These are phyloP conservation scores for Homarus gammarus DNA, from an alignment of 2,888 invertebrate species.

Conservation along the genomic window DNA sequence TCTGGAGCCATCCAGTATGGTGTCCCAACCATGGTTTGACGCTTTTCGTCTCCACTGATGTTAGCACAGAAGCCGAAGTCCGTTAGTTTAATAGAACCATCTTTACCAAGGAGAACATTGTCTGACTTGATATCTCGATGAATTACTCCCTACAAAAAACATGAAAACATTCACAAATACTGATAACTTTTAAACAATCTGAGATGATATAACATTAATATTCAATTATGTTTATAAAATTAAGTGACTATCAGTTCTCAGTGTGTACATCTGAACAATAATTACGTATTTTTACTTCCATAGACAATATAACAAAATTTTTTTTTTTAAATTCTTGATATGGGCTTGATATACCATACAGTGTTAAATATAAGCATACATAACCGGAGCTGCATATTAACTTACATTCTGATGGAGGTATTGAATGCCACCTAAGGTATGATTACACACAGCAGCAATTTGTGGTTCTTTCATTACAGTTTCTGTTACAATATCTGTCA, in stretches of 20 bases:
- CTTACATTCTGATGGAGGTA: conserved; percentile 85
- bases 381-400: too few relatives aligned
- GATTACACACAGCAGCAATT: conserved; percentile 95
- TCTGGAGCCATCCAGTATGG: conserved; percentile 99
- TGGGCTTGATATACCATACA: too few relatives aligned
- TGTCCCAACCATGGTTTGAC: conserved; percentile 99
- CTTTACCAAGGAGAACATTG: conserved; percentile 95
- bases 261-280: too few relatives aligned
- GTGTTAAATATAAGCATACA: too few relatives aligned
- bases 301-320: too few relatives aligned
- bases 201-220: too few relatives aligned
- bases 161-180: too few relatives aligned
- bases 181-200: too few relatives aligned
- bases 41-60: conserved; percentile 94
- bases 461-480: conserved; percentile 98
- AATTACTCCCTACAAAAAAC: conserved; percentile 86
- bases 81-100: conserved; percentile 93
- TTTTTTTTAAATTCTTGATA: too few relatives aligned
- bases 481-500: conserved; percentile 98
- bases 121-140: conserved; percentile 95
- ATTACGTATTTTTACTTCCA: too few relatives aligned
- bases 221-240: too few relatives aligned
- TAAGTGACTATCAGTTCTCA: too few relatives aligned
- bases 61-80: conserved; percentile 99
- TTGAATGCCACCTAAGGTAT: conserved; percentile 91